phyloP scores from a whole-genome alignment of 2,797 vertebrate genomes.

The Rousettus madagascariensis region DNA sequence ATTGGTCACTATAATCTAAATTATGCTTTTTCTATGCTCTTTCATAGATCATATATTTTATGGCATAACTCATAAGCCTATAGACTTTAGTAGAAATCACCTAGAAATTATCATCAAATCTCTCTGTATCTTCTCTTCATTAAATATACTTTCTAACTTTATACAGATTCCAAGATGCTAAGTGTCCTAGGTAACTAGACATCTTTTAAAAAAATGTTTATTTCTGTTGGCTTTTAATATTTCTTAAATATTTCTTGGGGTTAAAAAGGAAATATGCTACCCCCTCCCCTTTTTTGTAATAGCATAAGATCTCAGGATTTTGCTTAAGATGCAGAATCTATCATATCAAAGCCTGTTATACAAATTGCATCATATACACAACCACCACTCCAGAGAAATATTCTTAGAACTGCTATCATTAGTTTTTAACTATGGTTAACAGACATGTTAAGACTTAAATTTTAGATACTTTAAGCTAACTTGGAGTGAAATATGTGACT shows the following conservation, averaged over 20 bases:
- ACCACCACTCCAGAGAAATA: neutral
- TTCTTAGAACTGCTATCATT: neutral
- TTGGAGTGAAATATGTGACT: neutral
- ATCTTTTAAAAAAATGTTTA: neutral
- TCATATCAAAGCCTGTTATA: neutral
- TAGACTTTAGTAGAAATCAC: neutral
- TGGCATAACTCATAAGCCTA: neutral
- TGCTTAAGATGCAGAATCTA: neutral
- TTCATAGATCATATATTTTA: neutral
- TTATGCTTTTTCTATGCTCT: neutral
- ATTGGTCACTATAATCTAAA: neutral
- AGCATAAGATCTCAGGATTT: neutral
- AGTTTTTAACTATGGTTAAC: neutral
- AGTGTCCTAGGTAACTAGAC: neutral
- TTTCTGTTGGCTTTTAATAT: neutral
- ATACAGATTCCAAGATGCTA: neutral
- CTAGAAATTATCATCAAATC: neutral
- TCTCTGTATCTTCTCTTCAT: neutral
- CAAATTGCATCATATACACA: neutral
- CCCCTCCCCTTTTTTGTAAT: no score
- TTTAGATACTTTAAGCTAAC: neutral
- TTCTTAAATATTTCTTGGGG: neutral
- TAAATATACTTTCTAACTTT: neutral
- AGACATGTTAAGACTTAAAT: neutral
- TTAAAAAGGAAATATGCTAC: neutral